Evolutionary conservation across 2,113 vertebrate species (phyloP).

Genomic region (Saguinus imperator): DNA sequence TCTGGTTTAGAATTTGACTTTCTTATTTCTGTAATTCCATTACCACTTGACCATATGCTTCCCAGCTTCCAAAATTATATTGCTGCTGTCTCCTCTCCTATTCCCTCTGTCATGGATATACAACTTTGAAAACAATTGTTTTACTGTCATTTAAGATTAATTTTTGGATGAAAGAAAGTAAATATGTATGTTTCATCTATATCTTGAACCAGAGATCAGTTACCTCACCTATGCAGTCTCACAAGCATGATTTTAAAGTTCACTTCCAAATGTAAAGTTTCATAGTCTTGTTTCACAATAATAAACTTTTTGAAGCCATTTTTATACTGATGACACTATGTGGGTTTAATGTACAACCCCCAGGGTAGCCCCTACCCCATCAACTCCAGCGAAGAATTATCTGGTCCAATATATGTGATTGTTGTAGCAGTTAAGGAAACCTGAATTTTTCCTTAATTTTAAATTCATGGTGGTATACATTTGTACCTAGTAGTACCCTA

Average conservation of each 20-base stretch:
- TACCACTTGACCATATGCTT: neutral
- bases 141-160: neutral
- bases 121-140: neutral
- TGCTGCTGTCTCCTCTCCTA: neutral
- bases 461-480: neutral
- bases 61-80: neutral
- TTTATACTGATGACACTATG: neutral
- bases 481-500: neutral
- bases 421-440: neutral
- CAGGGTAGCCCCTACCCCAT: too few relatives aligned
- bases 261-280: neutral
- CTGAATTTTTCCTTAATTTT: neutral
- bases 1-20: neutral
- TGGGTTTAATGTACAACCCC: neutral
- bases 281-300: neutral
- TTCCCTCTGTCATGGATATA: neutral
- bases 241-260: neutral
- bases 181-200: neutral
- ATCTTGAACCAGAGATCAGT: neutral
- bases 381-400: neutral
- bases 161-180: neutral
- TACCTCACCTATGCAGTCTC: neutral
- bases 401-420: neutral
- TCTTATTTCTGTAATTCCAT: neutral
- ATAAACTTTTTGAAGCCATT: neutral